Base-by-base conservation (phyloP, 30 jellyfish, hydroid and myxozoan genomes). In the Catostylus mosaicus region DNA sequence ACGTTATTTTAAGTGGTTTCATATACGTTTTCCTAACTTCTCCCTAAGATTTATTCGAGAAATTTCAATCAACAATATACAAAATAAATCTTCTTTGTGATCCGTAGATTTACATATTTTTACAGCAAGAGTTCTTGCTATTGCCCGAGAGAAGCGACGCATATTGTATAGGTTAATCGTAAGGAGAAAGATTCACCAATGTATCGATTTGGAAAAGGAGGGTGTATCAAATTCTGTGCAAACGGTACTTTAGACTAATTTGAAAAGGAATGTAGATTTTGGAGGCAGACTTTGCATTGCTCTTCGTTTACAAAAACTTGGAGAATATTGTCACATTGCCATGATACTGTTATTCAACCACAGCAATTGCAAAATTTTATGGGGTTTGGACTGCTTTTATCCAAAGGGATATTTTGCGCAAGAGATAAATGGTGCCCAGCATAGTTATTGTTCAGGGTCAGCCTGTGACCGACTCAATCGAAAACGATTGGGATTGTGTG, bases 111-210 rank as follows among this genome's bases (percentile, higher is more conserved):
- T 74, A 74, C 26, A 37, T 74, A 9, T 74, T 48, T 23, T 24
- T 74, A 38, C 85, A 74, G 20, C 70, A 26, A 72, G 27, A 14
- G 67, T 72, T 26, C 83, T 69, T 24, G 23, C 43, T n/a, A 19
- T 36, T 26, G 83, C 83, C 43, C 23, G 19, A 8, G 5, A 47
- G 30, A 37, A 40, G 32, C 52, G 43, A 22, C 67, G 48, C 46
- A 27, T 30, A 27, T 19, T 65, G 14, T 48, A 6, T 48, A 16
- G 4, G 1, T 2, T 16, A 2, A 8, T 48, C 14, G 4, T 4
- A 9, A 9, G 63, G 14, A 48, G 63, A 6, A 48, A 4, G 63
- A 9, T 16, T 48, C 14, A 16, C 20, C 24, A 16, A 48, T 2
- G 14, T 8, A 3, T 9, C 20, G 63, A 48, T 27, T 2, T 48